phyloP scores from a whole-genome alignment of 2,888 invertebrate species.

The Anaspis maculata region DNA sequence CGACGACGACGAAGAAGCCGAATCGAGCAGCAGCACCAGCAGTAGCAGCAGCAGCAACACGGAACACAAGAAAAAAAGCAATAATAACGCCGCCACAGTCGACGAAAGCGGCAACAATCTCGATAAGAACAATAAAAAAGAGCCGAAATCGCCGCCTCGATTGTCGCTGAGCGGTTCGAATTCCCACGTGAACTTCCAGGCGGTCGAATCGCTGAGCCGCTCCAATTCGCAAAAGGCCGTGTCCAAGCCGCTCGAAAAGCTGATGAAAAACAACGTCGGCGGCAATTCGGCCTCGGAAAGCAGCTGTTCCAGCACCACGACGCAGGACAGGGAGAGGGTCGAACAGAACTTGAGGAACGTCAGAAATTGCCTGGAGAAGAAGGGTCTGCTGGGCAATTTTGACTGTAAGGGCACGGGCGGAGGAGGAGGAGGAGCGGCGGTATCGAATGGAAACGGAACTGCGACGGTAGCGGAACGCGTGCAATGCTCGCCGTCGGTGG shows the following conservation, averaged over 20 bases:
- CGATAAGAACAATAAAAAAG: background rate
- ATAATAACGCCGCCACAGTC: too few species aligned
- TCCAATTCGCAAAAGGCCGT: slow-evolving; percentile 28
- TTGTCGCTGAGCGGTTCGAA: slow-evolving; percentile 12
- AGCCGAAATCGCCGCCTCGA: slow-evolving; percentile 3
- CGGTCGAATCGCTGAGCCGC: slow-evolving; percentile 24
- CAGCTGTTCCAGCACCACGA: slow-evolving; percentile 32
- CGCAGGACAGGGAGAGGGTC: slow-evolving; percentile 13
- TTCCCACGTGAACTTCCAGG: slow-evolving; percentile 17
- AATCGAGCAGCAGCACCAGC: slow-evolving; percentile 19
- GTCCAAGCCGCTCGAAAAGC: slow-evolving; percentile 24
- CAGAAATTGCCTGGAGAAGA: slow-evolving; percentile 16
- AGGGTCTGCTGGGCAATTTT: slow-evolving; percentile 6
- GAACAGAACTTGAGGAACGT: slow-evolving; percentile 17
- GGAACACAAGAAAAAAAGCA: slow-evolving; percentile 14
- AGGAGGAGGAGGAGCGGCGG: too few species aligned
- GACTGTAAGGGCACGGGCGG: too few species aligned
- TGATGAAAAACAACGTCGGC: slow-evolving; percentile 21
- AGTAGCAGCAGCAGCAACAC: slow-evolving; percentile 18
- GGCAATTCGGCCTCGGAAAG: slow-evolving; percentile 34
- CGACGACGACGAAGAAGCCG: slow-evolving; percentile 12
- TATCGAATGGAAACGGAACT: too few species aligned
- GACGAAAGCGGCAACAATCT: too few species aligned
- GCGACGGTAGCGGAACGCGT: slow-evolving; percentile 18
- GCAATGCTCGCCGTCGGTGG: slow-evolving; percentile 34